These are phyloP conservation scores for Carettochelys insculpta DNA, from an alignment of 2,113 vertebrate species.

Conservation along the genomic window DNA sequence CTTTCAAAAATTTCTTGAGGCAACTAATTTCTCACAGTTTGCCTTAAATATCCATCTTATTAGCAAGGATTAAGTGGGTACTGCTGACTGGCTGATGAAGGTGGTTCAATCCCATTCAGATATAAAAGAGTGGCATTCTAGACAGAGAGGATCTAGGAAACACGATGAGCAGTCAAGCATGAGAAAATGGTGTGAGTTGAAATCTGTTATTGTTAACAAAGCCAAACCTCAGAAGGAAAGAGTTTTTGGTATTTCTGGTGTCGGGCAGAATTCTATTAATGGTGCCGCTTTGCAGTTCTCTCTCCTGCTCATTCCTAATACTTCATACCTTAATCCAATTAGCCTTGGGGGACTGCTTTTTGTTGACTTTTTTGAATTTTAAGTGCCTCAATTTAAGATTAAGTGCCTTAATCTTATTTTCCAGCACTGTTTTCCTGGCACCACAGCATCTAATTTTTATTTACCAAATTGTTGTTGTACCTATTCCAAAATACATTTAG, in stretches of 20 bases:
- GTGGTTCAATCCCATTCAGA: not conserved
- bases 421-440: not conserved
- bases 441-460: not conserved
- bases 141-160: not conserved
- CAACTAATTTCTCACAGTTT: not conserved
- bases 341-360: not conserved
- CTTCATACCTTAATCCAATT: not conserved
- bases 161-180: rapidly evolving
- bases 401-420: not conserved
- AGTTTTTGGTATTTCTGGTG: rapidly evolving
- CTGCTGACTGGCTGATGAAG: not conserved
- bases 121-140: not conserved
- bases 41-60: not conserved
- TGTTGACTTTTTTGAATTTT: not conserved
- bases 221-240: not conserved
- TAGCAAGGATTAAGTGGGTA: not conserved
- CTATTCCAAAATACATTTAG: not conserved
- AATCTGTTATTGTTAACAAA: not conserved
- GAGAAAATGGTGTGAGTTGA: not conserved
- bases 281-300: not conserved
- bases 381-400: not conserved
- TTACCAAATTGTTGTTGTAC: not conserved
- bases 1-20: not conserved
- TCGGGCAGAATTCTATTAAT: not conserved
- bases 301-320: not conserved